Evolutionary conservation across 2,888 invertebrate genomes (phyloP).

Genomic region (Micoletzkya japonica): DNA sequence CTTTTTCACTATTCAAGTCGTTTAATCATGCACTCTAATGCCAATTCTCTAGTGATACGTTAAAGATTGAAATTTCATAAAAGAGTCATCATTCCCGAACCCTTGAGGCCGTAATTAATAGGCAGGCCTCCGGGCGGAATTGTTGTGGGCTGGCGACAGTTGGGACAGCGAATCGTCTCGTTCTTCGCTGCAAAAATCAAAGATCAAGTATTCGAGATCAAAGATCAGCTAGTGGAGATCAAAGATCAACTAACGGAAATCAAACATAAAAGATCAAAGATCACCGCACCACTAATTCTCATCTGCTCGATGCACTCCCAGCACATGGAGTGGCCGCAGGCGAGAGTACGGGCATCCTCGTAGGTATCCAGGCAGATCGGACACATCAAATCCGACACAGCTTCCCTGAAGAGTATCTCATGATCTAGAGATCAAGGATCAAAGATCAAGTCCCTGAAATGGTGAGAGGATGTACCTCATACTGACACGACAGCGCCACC

Average conservation of each 20-base stretch:
- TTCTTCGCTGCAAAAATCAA: slow-evolving; percentile 8
- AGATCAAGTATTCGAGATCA: background rate
- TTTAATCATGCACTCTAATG: background rate
- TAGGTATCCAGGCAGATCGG: slow-evolving; percentile 29
- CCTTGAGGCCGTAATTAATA: slow-evolving; percentile 27
- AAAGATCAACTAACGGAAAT: background rate
- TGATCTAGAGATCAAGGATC: too few species aligned
- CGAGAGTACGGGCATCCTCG: slow-evolving; percentile 22
- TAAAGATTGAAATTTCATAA: background rate
- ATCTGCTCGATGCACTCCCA: slow-evolving; percentile 30
- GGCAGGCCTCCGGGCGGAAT: slow-evolving; percentile 27
- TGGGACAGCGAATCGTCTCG: slow-evolving; percentile 28
- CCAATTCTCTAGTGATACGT: too few species aligned
- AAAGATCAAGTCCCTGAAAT: too few species aligned
- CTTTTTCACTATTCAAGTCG: background rate
- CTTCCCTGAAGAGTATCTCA: slow-evolving; percentile 7
- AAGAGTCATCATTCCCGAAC: background rate
- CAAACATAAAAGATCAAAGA: background rate
- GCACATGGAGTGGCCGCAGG: slow-evolving; percentile 27
- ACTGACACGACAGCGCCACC: too few species aligned
- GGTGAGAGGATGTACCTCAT: too few species aligned
- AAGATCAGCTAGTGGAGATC: background rate
- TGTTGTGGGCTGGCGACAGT: slow-evolving; percentile 20
- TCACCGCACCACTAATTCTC: slow-evolving; percentile 14
- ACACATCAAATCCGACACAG: slow-evolving; percentile 20